Base-by-base conservation (phyloP, 2,797 vertebrate genomes). In the Parauchenoglanis ngamensis region DNA sequence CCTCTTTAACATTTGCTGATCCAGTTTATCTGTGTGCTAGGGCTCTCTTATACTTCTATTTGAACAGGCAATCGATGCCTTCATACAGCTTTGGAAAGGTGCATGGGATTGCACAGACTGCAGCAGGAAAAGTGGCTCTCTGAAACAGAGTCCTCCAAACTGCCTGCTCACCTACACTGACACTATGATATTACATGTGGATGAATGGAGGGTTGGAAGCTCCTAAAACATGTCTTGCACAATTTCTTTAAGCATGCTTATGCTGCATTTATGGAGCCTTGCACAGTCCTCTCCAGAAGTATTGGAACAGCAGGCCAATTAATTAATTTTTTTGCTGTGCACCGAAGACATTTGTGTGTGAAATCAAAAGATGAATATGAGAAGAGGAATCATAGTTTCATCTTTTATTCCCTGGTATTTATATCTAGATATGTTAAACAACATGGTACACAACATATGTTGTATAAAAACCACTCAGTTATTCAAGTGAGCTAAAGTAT, bases 1-100 rank as follows among this genome's bases (percentile, higher is more conserved):
- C 65, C 59, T 86, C 59, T 85, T 46, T 57, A n/a, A 75, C 21
- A 70, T 63, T 83, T 76, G 80, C 21, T 19, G 28, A 46, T 82
- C 44, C 52, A 75, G 28, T 83, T 81, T 82, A 57, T 84, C 19
- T 83, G 80, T 23, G 49, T 56, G 49, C 56, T 28, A 19, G 19
- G 19, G 19, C 31, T 7, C 31, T 79, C 13, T 59, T 31, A 6
- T 57, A 23, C 76, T 21, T 23, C 17, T 5, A 2, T 78, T 56
- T 57, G 13, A 57, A 56, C 28, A 35, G 10, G 17, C 52, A 35
- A 35, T 19, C 0, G 8, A 11, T 78, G 52, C 17, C 52, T 78
- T 57, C 52, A 76, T 57, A 10, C n/a, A 19, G 52, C n/a, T 56
- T 77, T 56, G 72, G 44, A 49, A 13, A 75, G 23, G 70, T 23